Evolutionary conservation across 2,888 invertebrate genomes (phyloP).

Genomic region (Mongoloraphidia duomilia): DNA sequence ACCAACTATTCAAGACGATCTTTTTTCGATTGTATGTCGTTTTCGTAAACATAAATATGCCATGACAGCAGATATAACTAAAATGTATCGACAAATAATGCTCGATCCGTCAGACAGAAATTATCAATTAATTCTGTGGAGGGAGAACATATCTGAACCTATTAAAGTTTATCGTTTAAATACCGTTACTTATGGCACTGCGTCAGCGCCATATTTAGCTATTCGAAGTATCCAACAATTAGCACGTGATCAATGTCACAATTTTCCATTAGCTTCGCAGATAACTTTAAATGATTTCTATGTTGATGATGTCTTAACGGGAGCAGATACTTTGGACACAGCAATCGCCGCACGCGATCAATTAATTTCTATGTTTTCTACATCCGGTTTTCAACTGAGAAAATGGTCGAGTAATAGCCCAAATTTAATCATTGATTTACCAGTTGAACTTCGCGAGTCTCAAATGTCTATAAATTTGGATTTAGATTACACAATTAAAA

Average conservation of each 20-base stretch:
- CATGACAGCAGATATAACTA: conserved; percentile 15
- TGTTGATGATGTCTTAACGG: conserved; percentile 2
- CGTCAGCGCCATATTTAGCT: conserved; percentile 9
- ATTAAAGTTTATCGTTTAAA: conserved; percentile 6
- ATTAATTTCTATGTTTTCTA: not conserved
- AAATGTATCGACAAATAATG: conserved; percentile 17
- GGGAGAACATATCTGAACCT: conserved; percentile 5
- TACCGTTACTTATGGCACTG: conserved; percentile 8
- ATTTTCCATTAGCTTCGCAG: conserved; percentile 5
- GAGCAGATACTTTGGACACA: not conserved
- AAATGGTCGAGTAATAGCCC: not conserved
- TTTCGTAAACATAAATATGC: conserved; percentile 10
- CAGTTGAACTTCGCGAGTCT: not conserved
- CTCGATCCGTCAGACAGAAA: conserved; percentile 10
- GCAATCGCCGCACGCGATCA: not conserved
- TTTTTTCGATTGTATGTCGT: conserved; percentile 8
- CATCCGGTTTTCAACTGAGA: not conserved
- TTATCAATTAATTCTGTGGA: conserved; percentile 13
- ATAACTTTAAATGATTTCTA: not conserved
- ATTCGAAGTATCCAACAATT: conserved; percentile 7
- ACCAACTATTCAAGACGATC: conserved; percentile 14
- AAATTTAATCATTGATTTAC: not conserved
- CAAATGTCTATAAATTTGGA: no score
- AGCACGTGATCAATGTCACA: conserved; percentile 3
- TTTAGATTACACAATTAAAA: not conserved